phyloP scores from a whole-genome alignment of 2,113 vertebrate species.

The Balaenoptera acutorostrata region DNA sequence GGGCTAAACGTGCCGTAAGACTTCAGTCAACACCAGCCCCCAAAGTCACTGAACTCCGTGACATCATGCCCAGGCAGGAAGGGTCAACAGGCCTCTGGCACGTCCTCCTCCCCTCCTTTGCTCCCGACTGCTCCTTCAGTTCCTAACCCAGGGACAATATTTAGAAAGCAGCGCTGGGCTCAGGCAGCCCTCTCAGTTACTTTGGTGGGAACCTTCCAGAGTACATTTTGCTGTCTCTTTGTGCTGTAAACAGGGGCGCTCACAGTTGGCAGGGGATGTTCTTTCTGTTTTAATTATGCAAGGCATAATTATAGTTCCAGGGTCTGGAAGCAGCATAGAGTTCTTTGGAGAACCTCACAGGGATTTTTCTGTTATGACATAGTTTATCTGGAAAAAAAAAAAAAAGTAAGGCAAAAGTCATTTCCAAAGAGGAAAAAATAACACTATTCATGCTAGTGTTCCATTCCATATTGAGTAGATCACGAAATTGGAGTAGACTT shows the following conservation, averaged over 20 bases:
- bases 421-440: slow-evolving; percentile 65
- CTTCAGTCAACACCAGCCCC: slow-evolving; percentile 1
- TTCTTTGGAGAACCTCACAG: slow-evolving; percentile 59
- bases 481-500: slow-evolving; percentile 6
- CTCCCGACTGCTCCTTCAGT: background rate
- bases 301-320: slow-evolving; percentile 36
- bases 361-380: slow-evolving; percentile 50
- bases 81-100: slow-evolving; percentile 1
- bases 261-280: slow-evolving; percentile 45
- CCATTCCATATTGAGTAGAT: slow-evolving; percentile 40
- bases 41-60: background rate
- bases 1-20: background rate
- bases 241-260: slow-evolving; percentile 47
- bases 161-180: slow-evolving; percentile 48
- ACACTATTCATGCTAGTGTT: slow-evolving; percentile 12
- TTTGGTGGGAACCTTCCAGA: slow-evolving; percentile 22
- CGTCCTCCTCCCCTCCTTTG: background rate
- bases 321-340: slow-evolving; percentile 40
- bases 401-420: slow-evolving; percentile 35
- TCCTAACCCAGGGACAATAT: slow-evolving; percentile 21
- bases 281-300: slow-evolving; percentile 61
- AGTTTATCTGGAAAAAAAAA: slow-evolving; percentile 1
- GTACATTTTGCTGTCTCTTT: slow-evolving; percentile 46
- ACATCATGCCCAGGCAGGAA: slow-evolving; percentile 25
- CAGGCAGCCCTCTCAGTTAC: slow-evolving; percentile 53